A percentile compares a stretch with the other conserved stretches of the same genome.
Evolutionary conservation across 2,888 invertebrate genomes (phyloP).

Genomic region (Mythimna lalbum): DNA sequence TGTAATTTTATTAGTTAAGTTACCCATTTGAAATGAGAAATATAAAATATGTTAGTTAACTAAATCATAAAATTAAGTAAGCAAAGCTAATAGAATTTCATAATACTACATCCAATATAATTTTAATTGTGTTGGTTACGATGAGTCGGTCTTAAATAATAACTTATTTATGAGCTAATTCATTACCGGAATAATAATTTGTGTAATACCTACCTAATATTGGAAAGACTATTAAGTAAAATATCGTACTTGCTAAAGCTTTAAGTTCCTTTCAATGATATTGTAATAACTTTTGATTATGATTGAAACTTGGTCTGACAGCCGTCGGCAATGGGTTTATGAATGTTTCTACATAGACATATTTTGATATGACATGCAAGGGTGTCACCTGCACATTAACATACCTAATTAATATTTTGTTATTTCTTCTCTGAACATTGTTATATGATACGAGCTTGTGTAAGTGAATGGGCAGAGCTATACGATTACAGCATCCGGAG

Average conservation of each 20-base stretch:
- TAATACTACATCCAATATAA: conserved; percentile 2
- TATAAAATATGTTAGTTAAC: neutral
- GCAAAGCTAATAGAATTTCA: neutral
- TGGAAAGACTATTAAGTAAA: neutral
- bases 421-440: conserved; percentile 65
- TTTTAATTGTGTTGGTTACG: conserved; percentile 1
- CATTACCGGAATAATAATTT: conserved; percentile 1
- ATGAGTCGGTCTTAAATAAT: conserved; percentile 1
- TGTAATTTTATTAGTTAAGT: conserved; percentile 1
- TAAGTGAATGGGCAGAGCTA: conserved; percentile 72
- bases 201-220: conserved; percentile 1
- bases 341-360: neutral
- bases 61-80: conserved; percentile 14
- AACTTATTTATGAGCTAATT: neutral
- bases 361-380: conserved; percentile 14
- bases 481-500: conserved; percentile 79
- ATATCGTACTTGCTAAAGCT: neutral
- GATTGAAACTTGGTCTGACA: conserved; percentile 1
- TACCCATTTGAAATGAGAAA: neutral
- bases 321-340: conserved; percentile 19
- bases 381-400: conserved; percentile 34
- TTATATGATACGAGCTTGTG: conserved; percentile 66
- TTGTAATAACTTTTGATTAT: neutral
- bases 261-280: conserved; percentile 1
- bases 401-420: conserved; percentile 51